Evolutionary conservation across 2,888 invertebrate genomes (phyloP).

Genomic region (Protophormia terraenovae): DNA sequence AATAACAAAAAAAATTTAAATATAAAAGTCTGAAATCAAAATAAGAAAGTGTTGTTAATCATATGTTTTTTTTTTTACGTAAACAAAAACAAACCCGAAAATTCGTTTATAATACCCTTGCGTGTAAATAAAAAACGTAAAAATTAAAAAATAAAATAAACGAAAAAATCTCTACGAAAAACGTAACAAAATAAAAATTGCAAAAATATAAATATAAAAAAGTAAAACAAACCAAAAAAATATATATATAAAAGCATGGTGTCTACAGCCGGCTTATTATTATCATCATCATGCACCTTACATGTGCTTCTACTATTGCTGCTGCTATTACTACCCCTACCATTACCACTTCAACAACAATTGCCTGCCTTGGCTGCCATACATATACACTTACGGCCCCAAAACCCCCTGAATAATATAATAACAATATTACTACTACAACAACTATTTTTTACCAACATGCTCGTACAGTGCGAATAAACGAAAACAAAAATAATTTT

Average conservation of each 20-base stretch:
- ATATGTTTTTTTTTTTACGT: conserved; percentile 39
- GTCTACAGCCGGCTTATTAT: conserved; percentile 64
- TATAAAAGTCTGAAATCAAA: conserved; percentile 24
- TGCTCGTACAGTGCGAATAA: conserved; percentile 46
- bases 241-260: conserved; percentile 43
- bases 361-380: neutral
- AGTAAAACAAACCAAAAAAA: conserved; percentile 2
- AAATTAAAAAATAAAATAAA: conserved; percentile 22
- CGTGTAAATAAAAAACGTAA: conserved; percentile 21
- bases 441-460: conserved; percentile 35
- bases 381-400: no score
- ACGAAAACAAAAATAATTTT: conserved; percentile 63
- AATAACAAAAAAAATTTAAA: neutral
- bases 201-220: conserved; percentile 37
- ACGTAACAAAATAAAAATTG: conserved; percentile 58
- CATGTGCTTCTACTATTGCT: conserved; percentile 58
- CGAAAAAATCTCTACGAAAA: conserved; percentile 55
- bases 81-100: conserved; percentile 48
- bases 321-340: conserved; percentile 19
- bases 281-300: conserved; percentile 63
- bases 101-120: conserved; percentile 46
- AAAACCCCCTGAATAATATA: conserved; percentile 7
- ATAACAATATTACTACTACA: conserved; percentile 39
- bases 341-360: neutral
- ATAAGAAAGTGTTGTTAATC: conserved; percentile 59